These are phyloP conservation scores for Epinotia nisella DNA, from an alignment of 2,888 invertebrate species.

Conservation along the genomic window DNA sequence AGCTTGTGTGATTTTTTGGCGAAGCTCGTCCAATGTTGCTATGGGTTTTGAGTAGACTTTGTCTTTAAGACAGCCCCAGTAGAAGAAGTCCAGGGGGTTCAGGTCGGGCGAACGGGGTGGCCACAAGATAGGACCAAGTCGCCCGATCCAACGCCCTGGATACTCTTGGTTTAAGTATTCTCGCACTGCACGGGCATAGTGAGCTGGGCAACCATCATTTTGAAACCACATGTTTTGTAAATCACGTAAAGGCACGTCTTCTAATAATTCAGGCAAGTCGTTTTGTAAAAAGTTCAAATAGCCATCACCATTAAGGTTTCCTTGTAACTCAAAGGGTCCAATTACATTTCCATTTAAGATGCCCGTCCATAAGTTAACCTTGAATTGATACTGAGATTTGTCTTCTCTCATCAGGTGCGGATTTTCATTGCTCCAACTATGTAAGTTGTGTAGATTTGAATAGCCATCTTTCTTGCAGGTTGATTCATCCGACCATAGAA, in stretches of 20 bases:
- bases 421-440: conserved; percentile 46
- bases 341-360: conserved; percentile 49
- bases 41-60: too few species aligned
- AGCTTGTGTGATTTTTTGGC: too few species aligned
- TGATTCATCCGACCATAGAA: background rate
- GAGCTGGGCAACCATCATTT: too few species aligned
- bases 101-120: too few species aligned
- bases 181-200: too few species aligned
- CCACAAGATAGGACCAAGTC: too few species aligned
- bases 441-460: conserved; percentile 48
- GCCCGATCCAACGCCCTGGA: too few species aligned
- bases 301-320: background rate
- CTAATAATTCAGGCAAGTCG: background rate
- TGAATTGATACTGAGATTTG: conserved; percentile 32
- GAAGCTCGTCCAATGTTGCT: too few species aligned
- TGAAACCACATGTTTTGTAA: background rate
- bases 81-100: too few species aligned
- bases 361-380: conserved; percentile 50
- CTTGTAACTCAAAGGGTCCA: conserved; percentile 47
- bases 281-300: conserved; percentile 1
- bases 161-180: too few species aligned
- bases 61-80: too few species aligned
- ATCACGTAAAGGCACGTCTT: conserved; percentile 1
- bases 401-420: conserved; percentile 22
- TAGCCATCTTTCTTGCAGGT: conserved; percentile 31